Conservation (phyloP, 1,140 invertebrate genomes). For the Lordiphosa collinella region DNA sequence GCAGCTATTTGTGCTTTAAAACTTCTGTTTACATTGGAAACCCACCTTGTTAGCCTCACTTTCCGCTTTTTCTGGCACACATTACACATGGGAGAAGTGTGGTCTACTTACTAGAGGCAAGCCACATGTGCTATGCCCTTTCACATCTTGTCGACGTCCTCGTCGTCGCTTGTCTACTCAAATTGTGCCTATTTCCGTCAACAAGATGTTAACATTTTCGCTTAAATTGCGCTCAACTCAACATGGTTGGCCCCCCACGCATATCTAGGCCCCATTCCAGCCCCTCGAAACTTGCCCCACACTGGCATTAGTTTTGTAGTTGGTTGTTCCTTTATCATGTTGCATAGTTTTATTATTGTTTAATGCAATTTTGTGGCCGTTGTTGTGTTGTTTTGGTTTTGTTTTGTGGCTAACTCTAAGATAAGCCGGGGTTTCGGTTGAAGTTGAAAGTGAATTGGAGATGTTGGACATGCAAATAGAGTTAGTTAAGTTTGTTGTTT, state of each 20-base stretch:
- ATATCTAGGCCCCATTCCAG: background rate
- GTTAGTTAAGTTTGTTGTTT: no score
- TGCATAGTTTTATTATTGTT: conserved; percentile 46
- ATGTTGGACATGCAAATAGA: no score
- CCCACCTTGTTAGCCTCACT: no score
- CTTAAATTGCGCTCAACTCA: conserved; percentile 55
- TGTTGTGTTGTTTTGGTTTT: conserved; percentile 14
- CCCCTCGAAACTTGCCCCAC: background rate
- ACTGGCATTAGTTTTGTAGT: conserved; percentile 30
- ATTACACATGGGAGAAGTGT: no score
- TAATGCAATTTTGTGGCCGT: conserved; percentile 54
- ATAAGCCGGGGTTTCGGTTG: background rate
- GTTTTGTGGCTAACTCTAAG: no score
- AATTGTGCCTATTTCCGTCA: conserved; percentile 73
- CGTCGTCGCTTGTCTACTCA: conserved; percentile 54
- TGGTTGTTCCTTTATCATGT: conserved; percentile 19
- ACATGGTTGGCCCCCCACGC: conserved; percentile 6
- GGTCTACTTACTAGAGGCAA: background rate
- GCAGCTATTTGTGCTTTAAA: no score
- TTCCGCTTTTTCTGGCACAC: no score
- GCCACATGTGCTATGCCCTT: conserved; percentile 25
- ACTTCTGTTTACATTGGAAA: no score
- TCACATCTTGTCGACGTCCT: conserved; percentile 23
- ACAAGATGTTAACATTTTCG: conserved; percentile 77
- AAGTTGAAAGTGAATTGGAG: background rate